A percentile compares a stretch with the other conserved stretches of the same genome.
phyloP scores from a whole-genome alignment of 2,797 vertebrate species.

The Discoglossus pictus region DNA sequence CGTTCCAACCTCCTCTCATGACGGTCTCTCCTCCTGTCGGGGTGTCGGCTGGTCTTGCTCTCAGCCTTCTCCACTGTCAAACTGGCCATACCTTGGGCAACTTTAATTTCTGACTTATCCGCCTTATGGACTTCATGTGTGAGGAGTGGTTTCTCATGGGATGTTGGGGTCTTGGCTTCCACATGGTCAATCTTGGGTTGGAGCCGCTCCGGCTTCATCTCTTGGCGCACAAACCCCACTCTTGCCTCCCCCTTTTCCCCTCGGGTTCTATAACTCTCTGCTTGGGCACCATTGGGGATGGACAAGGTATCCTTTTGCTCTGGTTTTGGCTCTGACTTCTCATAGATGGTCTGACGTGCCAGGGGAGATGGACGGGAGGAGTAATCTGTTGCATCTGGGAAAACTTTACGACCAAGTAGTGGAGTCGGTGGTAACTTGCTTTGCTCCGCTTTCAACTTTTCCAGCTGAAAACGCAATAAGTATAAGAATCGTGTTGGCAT shows the following conservation, averaged over 20 bases:
- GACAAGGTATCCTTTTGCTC: slow-evolving; percentile 62
- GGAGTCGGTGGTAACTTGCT: slow-evolving; percentile 87
- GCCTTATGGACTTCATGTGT: slow-evolving; percentile 58
- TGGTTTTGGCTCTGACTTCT: slow-evolving; percentile 70
- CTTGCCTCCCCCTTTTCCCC: slow-evolving; percentile 65
- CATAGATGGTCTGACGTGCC: slow-evolving; percentile 76
- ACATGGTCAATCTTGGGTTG: slow-evolving; percentile 82
- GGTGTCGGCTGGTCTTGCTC: slow-evolving; percentile 40
- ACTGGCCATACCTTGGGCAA: slow-evolving; percentile 38
- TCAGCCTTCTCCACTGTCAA: slow-evolving; percentile 56
- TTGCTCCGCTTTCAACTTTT: slow-evolving; percentile 87
- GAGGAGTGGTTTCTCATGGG: slow-evolving; percentile 61
- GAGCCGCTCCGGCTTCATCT: slow-evolving; percentile 84
- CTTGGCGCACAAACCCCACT: slow-evolving; percentile 77
- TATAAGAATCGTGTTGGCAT: neutral
- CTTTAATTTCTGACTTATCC: slow-evolving; percentile 18
- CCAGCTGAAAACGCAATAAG: slow-evolving; percentile 71
- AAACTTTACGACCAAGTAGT: slow-evolving; percentile 85
- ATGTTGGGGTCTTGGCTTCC: slow-evolving; percentile 67
- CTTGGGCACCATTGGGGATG: slow-evolving; percentile 59
- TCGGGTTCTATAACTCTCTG: slow-evolving; percentile 65
- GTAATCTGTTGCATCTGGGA: slow-evolving; percentile 79
- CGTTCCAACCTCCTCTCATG: slow-evolving; percentile 80
- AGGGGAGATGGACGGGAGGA: slow-evolving; percentile 70
- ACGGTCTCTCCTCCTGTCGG: slow-evolving; percentile 70